phyloP scores from a whole-genome alignment of 2,888 invertebrate species.

The Drosophila neotestacea region DNA sequence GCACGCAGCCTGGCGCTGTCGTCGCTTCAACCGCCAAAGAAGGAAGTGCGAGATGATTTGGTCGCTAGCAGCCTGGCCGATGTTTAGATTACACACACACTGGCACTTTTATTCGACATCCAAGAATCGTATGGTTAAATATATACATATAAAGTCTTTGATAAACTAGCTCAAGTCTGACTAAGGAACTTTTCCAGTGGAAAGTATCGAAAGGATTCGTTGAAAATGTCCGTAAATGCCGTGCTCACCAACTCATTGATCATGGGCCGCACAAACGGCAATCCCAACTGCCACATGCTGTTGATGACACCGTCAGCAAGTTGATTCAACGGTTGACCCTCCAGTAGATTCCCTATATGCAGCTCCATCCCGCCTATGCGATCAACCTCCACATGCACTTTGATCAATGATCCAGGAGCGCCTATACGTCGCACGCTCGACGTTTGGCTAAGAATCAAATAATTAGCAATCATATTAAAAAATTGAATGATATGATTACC shows the following conservation, averaged over 20 bases:
- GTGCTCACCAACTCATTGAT: slow-evolving; percentile 94
- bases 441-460: slow-evolving; percentile 84
- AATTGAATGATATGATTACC: slow-evolving; percentile 58
- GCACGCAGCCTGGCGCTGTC: slow-evolving; percentile 69
- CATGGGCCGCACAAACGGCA: slow-evolving; percentile 90
- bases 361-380: slow-evolving; percentile 91
- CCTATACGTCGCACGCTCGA: slow-evolving; percentile 85
- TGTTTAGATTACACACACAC: slow-evolving; percentile 41
- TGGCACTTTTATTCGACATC: slow-evolving; percentile 38
- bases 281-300: slow-evolving; percentile 92
- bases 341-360: slow-evolving; percentile 90
- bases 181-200: slow-evolving; percentile 89
- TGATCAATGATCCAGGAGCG: slow-evolving; percentile 85
- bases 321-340: slow-evolving; percentile 87
- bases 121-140: slow-evolving; percentile 24
- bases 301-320: slow-evolving; percentile 92
- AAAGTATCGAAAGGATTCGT: slow-evolving; percentile 90
- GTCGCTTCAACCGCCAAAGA: slow-evolving; percentile 44
- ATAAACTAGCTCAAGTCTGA: slow-evolving; percentile 43
- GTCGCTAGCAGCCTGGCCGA: slow-evolving; percentile 75
- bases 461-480: neutral
- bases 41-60: slow-evolving; percentile 38
- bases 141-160: slow-evolving; percentile 47
- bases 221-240: slow-evolving; percentile 93
- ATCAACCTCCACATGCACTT: slow-evolving; percentile 90